Evolutionary conservation across 2,797 vertebrate genomes (phyloP).

Genomic region (Sphenopsis melanotis): DNA sequence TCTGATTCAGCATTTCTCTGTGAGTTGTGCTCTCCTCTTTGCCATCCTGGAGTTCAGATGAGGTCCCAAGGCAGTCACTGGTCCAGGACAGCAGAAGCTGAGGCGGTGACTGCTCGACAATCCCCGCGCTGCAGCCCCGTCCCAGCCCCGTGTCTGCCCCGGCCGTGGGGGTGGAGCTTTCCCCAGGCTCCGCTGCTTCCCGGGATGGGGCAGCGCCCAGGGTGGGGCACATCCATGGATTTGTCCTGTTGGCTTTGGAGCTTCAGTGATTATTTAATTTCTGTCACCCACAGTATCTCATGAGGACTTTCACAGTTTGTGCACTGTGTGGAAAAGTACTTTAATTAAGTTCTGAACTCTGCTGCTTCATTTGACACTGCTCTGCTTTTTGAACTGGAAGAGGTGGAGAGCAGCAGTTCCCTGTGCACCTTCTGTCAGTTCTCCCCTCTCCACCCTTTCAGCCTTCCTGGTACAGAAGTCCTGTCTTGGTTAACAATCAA

Average conservation of each 20-base stretch:
- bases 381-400: background rate
- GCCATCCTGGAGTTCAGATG: background rate
- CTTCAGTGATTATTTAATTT: background rate
- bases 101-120: fast-evolving
- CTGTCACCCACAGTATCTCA: background rate
- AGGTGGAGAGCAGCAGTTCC: background rate
- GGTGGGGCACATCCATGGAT: background rate
- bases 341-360: background rate
- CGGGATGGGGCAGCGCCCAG: background rate
- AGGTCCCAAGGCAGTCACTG: background rate
- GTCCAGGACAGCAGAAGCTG: background rate
- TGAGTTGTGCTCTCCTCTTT: background rate
- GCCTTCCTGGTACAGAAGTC: background rate
- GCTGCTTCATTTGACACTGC: background rate
- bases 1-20: background rate
- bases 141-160: background rate
- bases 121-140: fast-evolving
- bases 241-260: background rate
- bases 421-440: background rate
- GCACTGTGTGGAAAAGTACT: background rate
- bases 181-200: background rate
- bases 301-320: background rate
- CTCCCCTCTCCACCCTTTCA: background rate
- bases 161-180: background rate
- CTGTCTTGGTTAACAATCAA: background rate